Conservation (phyloP, 2,113 vertebrate species). For the Centrocercus urophasianus region DNA sequence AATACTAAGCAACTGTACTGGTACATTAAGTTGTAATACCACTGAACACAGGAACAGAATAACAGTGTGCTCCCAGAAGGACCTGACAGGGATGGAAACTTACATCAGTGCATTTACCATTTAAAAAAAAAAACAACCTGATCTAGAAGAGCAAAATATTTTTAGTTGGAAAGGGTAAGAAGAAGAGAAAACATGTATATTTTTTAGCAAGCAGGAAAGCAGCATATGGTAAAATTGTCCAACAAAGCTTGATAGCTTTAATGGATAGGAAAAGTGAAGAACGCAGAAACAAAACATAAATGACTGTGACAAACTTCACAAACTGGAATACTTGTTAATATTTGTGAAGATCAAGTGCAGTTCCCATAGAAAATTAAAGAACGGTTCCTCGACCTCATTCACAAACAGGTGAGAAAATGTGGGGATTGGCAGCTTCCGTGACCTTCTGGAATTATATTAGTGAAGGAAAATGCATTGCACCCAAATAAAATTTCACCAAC, state of each 20-base stretch:
- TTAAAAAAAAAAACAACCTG: background rate
- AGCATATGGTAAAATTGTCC: background rate
- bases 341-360: background rate
- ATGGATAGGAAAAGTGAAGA: background rate
- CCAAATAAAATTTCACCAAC: background rate
- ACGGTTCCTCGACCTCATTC: background rate
- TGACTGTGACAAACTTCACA: background rate
- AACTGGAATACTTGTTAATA: background rate
- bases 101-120: background rate
- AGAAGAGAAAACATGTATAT: background rate
- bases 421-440: background rate
- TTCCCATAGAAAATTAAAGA: background rate
- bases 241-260: background rate
- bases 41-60: background rate
- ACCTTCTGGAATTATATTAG: background rate
- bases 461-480: background rate
- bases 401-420: background rate
- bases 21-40: background rate
- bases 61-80: background rate
- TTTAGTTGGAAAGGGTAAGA: background rate
- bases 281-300: slow-evolving; percentile 15
- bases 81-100: background rate
- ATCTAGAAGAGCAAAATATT: background rate
- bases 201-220: background rate
- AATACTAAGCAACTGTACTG: background rate